Evolutionary conservation across 2,888 invertebrate species (phyloP).

Genomic region (Marronus borbonicus): DNA sequence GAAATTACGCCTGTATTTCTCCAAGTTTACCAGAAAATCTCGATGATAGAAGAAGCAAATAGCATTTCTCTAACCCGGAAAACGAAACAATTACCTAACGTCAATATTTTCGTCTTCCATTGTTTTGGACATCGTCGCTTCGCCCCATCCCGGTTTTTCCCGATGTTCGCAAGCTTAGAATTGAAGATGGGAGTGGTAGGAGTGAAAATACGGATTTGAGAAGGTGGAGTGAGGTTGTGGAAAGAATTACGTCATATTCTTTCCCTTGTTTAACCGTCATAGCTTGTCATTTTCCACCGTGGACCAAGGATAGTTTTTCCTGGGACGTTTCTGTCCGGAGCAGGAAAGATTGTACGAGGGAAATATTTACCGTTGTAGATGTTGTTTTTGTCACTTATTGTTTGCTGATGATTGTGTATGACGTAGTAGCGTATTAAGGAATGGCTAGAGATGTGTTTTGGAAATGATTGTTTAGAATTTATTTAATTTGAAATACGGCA

Average conservation of each 20-base stretch:
- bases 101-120: not conserved
- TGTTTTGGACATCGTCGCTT: not conserved
- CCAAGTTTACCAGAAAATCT: not conserved
- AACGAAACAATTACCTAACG: constrained; percentile 18
- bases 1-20: not conserved
- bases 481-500: too few species aligned
- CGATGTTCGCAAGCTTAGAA: too few species aligned
- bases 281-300: not conserved
- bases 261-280: not conserved
- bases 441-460: not conserved
- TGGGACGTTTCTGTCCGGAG: not conserved
- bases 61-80: not conserved
- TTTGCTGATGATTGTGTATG: not conserved
- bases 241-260: not conserved
- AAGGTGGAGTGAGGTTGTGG: too few species aligned
- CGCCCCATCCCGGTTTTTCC: not conserved
- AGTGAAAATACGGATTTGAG: too few species aligned
- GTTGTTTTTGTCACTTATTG: not conserved
- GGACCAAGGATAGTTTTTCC: constrained; percentile 5
- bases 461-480: too few species aligned
- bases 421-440: not conserved
- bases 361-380: not conserved
- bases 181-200: too few species aligned
- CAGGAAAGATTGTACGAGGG: not conserved
- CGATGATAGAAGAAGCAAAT: not conserved